Evolutionary conservation across 2,888 invertebrate genomes (phyloP), one percentile per base, ranked within the genome.

Genomic region (Phyllotreta striolata): DNA sequence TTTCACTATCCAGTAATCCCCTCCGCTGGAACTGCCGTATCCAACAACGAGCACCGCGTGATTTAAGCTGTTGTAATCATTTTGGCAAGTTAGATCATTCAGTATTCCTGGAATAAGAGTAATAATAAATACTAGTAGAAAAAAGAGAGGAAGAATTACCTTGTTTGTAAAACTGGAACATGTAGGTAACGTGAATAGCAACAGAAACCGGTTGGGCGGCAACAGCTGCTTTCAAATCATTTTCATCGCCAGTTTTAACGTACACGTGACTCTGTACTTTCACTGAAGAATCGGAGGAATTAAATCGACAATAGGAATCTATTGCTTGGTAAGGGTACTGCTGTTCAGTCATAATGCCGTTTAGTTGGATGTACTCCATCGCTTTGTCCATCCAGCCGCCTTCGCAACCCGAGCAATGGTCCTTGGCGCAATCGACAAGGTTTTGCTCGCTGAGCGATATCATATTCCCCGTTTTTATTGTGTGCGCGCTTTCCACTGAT

Each of bases 371-470:
- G 78, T 94, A 94, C 76, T 87, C 84, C 85, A 94, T 94, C 59
- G 94, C 93, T 76, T 90, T 86, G 83, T 93, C 92, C 88, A 89
- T 87, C 44, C 87, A 80, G 67, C 95, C 95, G 57, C 96, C 95
- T 73, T 91, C 88, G 83, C 96, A 96, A 56, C 95, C 96, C 77
- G 92, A 88, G 83, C 95, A 95, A 41, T 92, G 94, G 79, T 91
- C 95, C 66, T 86, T 84, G 1, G 81, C 75, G 78, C 96, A 96
- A 83, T 96, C 95, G 61, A 96, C 85, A 68, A 96, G 84, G 83
- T 96, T 95, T 84, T 96, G 95, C 83, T 96, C 96, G 70, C 94
- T 94, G n/a, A 96, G 86, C 0, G 93, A 92, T 39, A 93, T 86
- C 62, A 96, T 84, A 70, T 84, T 84, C 8, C 91, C 91, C 9